Evolutionary conservation across 1,140 invertebrate species (phyloP).

Genomic region (Zaprionus kolodkinae): DNA sequence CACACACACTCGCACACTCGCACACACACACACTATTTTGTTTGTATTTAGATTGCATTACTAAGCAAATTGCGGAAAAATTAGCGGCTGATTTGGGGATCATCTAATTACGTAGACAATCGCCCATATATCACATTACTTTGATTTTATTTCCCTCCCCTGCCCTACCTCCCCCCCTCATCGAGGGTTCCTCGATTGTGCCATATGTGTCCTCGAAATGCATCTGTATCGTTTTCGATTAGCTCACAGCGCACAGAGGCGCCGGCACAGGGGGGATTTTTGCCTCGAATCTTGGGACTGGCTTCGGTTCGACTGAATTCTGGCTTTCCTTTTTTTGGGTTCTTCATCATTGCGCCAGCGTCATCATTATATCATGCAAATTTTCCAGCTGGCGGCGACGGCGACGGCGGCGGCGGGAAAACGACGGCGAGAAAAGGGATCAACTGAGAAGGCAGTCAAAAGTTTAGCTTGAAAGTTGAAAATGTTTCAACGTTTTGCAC

Average conservation of each 20-base stretch:
- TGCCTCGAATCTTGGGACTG: background rate
- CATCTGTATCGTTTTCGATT: constrained; percentile 74
- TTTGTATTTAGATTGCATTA: constrained; percentile 84
- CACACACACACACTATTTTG: constrained; percentile 66
- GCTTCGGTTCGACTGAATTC: background rate
- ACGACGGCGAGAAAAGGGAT: background rate
- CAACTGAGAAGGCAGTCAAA: constrained; percentile 29
- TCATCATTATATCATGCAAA: constrained; percentile 31
- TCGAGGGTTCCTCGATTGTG: background rate
- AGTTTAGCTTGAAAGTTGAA: constrained; percentile 21
- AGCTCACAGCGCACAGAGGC: background rate
- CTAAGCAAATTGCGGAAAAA: constrained; percentile 85
- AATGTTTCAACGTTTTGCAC: constrained; percentile 25
- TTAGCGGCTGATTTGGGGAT: constrained; percentile 85
- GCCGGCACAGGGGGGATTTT: background rate
- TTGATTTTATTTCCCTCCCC: constrained; percentile 59
- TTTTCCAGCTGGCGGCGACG: constrained; percentile 1
- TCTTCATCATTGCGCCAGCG: constrained; percentile 1
- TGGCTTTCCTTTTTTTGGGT: constrained; percentile 11
- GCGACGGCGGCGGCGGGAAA: background rate
- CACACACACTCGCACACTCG: background rate
- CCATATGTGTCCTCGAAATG: constrained; percentile 52
- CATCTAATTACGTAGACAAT: constrained; percentile 82
- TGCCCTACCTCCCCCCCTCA: background rate
- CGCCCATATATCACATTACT: constrained; percentile 73